Conservation (phyloP, 2,797 vertebrate genomes). For the Chaetophractus vellerosus region DNA sequence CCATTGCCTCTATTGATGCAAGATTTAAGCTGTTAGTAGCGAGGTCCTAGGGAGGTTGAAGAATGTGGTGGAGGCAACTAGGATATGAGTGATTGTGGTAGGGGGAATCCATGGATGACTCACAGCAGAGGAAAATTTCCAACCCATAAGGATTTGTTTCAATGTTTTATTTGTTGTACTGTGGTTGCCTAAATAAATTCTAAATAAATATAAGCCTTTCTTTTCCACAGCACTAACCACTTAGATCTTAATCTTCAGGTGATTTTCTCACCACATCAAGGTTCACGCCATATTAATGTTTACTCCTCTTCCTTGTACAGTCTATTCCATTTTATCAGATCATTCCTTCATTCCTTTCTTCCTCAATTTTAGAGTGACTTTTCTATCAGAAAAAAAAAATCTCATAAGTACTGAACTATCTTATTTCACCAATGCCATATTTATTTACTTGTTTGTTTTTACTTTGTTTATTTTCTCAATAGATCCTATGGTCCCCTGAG, state of each 20-base stretch:
- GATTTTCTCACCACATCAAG: background rate
- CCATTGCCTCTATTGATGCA: background rate
- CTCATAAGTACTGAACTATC: background rate
- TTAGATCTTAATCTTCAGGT: background rate
- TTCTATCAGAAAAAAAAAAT: background rate
- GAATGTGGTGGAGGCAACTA: background rate
- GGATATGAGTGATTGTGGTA: background rate
- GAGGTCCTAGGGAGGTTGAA: background rate
- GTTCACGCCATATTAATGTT: background rate
- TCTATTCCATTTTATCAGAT: background rate
- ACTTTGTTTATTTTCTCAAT: background rate
- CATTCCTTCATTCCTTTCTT: background rate
- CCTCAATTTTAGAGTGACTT: background rate
- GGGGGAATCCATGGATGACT: background rate
- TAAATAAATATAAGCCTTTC: background rate
- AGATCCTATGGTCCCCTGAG: background rate
- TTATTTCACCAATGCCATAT: background rate
- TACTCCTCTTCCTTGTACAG: background rate
- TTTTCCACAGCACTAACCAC: background rate
- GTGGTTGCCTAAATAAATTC: background rate
- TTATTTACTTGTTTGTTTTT: background rate
- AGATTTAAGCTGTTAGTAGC: background rate
- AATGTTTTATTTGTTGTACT: background rate
- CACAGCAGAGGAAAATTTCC: background rate
- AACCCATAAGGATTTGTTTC: background rate